A percentile compares a stretch with the other conserved stretches of the same genome.
phyloP scores from a whole-genome alignment of 2,888 invertebrate species.

The Amorpha juglandis region DNA sequence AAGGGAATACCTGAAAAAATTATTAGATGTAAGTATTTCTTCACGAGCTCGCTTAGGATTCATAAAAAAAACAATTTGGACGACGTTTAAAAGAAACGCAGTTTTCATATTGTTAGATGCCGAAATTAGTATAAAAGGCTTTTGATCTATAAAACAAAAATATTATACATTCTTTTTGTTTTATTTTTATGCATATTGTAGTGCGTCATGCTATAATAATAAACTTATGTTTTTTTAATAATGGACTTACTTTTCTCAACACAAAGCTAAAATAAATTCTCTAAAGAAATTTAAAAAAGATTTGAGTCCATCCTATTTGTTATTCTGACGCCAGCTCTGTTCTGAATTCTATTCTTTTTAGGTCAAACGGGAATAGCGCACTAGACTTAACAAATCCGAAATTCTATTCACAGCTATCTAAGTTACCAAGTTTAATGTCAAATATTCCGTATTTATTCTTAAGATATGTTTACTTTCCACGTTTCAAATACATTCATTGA shows the following conservation, averaged over 20 bases:
- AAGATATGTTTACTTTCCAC: not conserved
- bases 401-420: conserved; percentile 35
- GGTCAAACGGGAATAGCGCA: conserved; percentile 38
- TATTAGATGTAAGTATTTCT: not conserved
- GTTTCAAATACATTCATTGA: not conserved
- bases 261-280: not conserved
- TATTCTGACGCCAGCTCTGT: conserved; percentile 30
- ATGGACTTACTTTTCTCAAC: not conserved
- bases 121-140: too few relatives aligned
- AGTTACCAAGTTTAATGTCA: not conserved
- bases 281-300: conserved; percentile 2
- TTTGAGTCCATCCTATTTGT: conserved; percentile 7
- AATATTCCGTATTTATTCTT: not conserved
- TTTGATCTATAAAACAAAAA: too few relatives aligned
- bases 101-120: not conserved
- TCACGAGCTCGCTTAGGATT: not conserved
- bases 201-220: too few relatives aligned
- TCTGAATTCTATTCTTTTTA: conserved; percentile 31
- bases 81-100: not conserved
- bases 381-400: conserved; percentile 33
- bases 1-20: conserved; percentile 2
- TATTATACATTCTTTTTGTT: too few relatives aligned
- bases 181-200: too few relatives aligned
- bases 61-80: not conserved
- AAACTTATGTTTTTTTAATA: too few relatives aligned